A percentile compares a stretch with the other conserved stretches of the same genome.
Conservation (phyloP, 2,113 vertebrate genomes). For the Mobula birostris region DNA sequence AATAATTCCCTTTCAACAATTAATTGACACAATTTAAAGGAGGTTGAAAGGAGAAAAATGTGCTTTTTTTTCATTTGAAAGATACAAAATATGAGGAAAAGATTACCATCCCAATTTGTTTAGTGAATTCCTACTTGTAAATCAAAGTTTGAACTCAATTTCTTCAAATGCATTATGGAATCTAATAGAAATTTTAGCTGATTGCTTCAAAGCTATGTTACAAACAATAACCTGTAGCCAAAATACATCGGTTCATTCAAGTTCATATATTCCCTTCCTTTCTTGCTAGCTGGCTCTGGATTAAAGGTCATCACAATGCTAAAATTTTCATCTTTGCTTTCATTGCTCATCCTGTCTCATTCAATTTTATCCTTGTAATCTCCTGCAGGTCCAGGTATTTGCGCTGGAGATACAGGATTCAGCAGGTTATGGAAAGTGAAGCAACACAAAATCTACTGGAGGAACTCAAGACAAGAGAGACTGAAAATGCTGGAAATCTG, state of each 20-base stretch:
- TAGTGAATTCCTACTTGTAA: neutral
- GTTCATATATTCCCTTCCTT: neutral
- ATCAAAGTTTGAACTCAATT: neutral
- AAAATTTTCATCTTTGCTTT: neutral
- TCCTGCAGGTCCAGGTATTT: neutral
- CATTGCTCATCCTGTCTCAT: neutral
- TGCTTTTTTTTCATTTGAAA: neutral
- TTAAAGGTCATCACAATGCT: neutral
- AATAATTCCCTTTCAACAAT: too few species aligned
- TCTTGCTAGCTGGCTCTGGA: neutral
- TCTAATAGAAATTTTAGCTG: neutral
- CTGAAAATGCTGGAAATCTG: too few species aligned
- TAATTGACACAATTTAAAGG: neutral
- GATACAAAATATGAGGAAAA: neutral
- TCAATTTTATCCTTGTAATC: neutral
- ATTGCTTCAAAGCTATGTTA: neutral
- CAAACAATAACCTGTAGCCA: neutral
- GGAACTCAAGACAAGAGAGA: too few species aligned
- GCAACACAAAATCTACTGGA: too few species aligned
- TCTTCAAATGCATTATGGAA: neutral
- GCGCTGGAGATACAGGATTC: neutral
- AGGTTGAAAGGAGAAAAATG: neutral
- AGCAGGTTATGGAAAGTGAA: too few species aligned
- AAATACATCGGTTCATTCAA: neutral
- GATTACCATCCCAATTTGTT: neutral